Base-by-base conservation (phyloP, 1,140 invertebrate species). In the Drosophila punjabiensis region DNA sequence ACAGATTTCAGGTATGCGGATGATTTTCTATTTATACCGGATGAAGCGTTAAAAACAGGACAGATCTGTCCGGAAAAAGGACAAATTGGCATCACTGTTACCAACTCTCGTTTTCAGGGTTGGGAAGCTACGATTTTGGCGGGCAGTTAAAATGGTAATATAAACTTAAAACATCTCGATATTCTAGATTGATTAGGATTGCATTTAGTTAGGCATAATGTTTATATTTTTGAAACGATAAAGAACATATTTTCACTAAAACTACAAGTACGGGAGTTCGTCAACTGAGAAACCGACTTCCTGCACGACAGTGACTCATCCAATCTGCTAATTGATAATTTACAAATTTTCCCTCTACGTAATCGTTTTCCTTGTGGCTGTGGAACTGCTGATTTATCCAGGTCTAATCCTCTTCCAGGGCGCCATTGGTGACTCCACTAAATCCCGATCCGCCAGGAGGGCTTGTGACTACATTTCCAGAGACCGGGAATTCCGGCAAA, bases 321-420 rank as follows among this genome's bases (percentile, higher is more conserved):
- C 30, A 52, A 43, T 78, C 28, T 52, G 58, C 58, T 52, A 59
- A 53, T 79, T 64, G 76, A 41, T 53, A 60, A 50, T 64, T 55
- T 70, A 14, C 37, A 47, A 32, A 48, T 37, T 52, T 79, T 55
- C 24, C 32, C 18, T 77, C 47, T 39, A 61, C 73, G 41, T 66
- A 66, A 76, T 52, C 71, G 52, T 10, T 61, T 30, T 37, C 30
- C 33, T 24, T 39, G 11, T 33, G 37, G 2, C 9, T 37, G 9
- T 14, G 4, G 37, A 32, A 24, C 24, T 35, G 33, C 13, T 18
- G 5, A 9, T 37, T 33, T 24, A 43, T 11, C 39, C 18, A 4
- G n/a, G 2, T 14, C 37, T 80, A 80, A 37, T 89, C 85, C 16
- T 79, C 86, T 50, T 90, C 81, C 10, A 89, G 67, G 4, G 78